Conservation (phyloP, 2,888 invertebrate species). For the Brachylomia viminalis region DNA sequence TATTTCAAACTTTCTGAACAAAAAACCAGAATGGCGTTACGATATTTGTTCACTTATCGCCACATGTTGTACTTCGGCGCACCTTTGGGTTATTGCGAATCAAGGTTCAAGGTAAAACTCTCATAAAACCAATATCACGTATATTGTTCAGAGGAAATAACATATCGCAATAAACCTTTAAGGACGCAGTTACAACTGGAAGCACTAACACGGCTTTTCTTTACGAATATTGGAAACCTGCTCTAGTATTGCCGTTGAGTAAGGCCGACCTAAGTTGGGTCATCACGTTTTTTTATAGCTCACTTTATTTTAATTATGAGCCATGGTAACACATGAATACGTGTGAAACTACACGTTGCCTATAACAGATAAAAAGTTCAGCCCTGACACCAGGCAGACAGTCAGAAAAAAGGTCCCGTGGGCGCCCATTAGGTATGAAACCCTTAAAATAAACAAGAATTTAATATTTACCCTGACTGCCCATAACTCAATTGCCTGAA, state of each 20-base stretch:
- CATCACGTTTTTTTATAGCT: not conserved
- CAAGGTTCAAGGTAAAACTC: conserved; percentile 37
- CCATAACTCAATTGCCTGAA: conserved; percentile 30
- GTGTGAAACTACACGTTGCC: not conserved
- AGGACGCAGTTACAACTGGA: conserved; percentile 14
- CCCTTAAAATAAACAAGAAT: not conserved
- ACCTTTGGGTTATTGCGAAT: conserved; percentile 36
- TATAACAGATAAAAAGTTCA: not conserved
- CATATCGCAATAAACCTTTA: conserved; percentile 37
- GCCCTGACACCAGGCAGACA: no score
- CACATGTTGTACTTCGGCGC: conserved; percentile 16
- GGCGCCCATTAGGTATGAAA: not conserved
- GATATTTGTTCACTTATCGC: conserved; percentile 29
- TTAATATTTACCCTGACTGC: not conserved
- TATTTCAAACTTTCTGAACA: not conserved
- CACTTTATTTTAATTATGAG: not conserved
- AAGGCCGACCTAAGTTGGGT: not conserved
- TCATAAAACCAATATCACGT: conserved; percentile 44
- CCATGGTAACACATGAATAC: not conserved
- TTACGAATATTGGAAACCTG: not conserved
- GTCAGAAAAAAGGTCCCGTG: not conserved
- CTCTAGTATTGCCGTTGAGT: not conserved
- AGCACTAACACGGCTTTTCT: conserved; percentile 26
- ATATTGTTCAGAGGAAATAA: conserved; percentile 39
- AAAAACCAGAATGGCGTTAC: not conserved